Evolutionary conservation across 2,888 invertebrate species (phyloP), one percentile per base, ranked within the genome.

Genomic region (Slavum lentiscoides): DNA sequence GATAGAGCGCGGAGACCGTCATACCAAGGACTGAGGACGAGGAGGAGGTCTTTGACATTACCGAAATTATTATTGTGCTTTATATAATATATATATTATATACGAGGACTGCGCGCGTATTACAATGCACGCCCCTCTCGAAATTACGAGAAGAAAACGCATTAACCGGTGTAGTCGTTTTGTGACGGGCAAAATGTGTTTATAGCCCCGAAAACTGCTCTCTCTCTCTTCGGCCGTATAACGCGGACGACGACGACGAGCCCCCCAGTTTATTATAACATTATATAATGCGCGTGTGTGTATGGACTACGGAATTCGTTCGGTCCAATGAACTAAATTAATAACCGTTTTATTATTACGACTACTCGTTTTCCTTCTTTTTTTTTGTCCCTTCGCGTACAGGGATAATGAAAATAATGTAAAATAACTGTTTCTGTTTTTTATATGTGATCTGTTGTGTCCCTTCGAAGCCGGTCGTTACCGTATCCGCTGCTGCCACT

Each of bases 291-390:
- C 17, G 30, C 4, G 30, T 30, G 30, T 30, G 30, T 30, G 17
- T 53, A 58, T 43, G 55, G n/a, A 64, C 23, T 72, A 70, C 19
- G 70, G 80, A 80, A 80, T 80, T 62, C 30, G 59, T 21, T 80
- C 70, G 64, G 80, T 64, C 80, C 64, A 49, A 80, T 58, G 72
- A 64, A 80, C 80, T 80, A 80, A 70, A 80, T 80, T 80, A 80
- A 80, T 80, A 80, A 80, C 80, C 80, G 55, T 80, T 80, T 80
- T 80, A 80, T 80, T 80, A 80, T 58, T 59, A 21, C 59, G 58
- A 21, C 59, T 39, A 72, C 59, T 43, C 9, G 30, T 6, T 23
- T 30, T 58, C n/a, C 9, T 69, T 69, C 17, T 53, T 23, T 21
- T 11, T 15, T 23, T 21, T 1, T 7, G 19, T 4, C 11, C 8